These are phyloP conservation scores for Drosophila crucigera DNA, from an alignment of 2,888 invertebrate species.

Conservation along the genomic window DNA sequence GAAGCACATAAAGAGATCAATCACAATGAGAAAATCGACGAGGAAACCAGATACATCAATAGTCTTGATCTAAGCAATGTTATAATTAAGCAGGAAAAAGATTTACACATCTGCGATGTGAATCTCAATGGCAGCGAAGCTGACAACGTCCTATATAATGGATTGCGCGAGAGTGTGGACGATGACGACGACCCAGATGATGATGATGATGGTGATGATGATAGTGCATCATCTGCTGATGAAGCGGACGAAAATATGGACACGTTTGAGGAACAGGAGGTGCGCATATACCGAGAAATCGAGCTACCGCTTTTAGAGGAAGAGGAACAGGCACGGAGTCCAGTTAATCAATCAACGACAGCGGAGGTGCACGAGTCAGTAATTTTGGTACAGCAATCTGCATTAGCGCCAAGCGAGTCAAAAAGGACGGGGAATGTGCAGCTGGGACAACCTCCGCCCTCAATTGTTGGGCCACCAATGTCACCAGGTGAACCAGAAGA, in stretches of 20 bases:
- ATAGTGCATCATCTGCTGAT: conserved; percentile 59
- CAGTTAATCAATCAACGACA: neutral
- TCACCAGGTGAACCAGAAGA: neutral
- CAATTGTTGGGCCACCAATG: neutral
- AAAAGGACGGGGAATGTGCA: neutral
- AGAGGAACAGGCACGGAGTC: conserved; percentile 10
- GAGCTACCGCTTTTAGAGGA: conserved; percentile 55
- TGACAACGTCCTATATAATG: conserved; percentile 46
- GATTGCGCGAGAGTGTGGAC: conserved; percentile 29
- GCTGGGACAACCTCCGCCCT: neutral
- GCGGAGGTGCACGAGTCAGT: conserved; percentile 2
- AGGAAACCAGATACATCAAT: conserved; percentile 66
- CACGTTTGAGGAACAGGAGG: conserved; percentile 46
- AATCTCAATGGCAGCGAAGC: conserved; percentile 43
- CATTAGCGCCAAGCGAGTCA: neutral
- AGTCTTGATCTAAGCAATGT: conserved; percentile 79
- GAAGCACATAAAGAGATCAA: conserved; percentile 52
- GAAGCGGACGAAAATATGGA: conserved; percentile 65
- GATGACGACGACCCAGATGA: conserved; percentile 26
- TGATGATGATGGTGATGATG: conserved; percentile 47
- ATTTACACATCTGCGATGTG: conserved; percentile 75
- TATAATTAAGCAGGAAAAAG: conserved; percentile 82
- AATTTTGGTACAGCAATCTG: neutral
- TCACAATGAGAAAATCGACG: conserved; percentile 62
- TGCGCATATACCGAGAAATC: conserved; percentile 71